Conservation (phyloP, 2,888 invertebrate species). For the Diarsia brunnea region DNA sequence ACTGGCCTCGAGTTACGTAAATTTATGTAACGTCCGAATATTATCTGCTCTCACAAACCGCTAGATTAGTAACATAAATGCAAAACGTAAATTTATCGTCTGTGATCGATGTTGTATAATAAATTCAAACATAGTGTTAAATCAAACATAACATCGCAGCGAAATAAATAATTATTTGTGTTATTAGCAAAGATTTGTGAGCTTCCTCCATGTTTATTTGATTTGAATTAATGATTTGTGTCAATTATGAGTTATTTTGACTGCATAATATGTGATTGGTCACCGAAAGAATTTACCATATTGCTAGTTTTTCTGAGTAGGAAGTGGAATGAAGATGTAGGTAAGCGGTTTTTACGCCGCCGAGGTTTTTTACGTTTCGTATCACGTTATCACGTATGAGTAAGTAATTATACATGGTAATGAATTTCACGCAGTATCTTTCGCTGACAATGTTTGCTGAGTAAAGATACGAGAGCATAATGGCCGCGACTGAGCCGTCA, state of each 20-base stretch:
- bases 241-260: conserved; percentile 26
- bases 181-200: conserved; percentile 28
- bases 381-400: conserved; percentile 4
- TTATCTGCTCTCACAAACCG: conserved; percentile 36
- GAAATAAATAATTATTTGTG: conserved; percentile 50
- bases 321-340: conserved; percentile 20
- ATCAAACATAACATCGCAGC: conserved; percentile 46
- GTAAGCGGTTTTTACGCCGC: conserved; percentile 1
- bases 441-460: conserved; percentile 38
- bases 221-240: conserved; percentile 22
- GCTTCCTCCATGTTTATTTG: conserved; percentile 37
- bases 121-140: conserved; percentile 61
- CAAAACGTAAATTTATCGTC: conserved; percentile 43
- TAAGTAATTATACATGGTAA: conserved; percentile 38
- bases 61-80: conserved; percentile 35
- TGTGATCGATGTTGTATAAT: conserved; percentile 57
- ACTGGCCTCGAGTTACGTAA: conserved; percentile 63
- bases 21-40: conserved; percentile 59
- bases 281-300: conserved; percentile 23
- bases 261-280: neutral
- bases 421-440: conserved; percentile 52
- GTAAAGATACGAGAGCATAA: conserved; percentile 42
- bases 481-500: conserved; percentile 28
- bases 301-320: conserved; percentile 10
- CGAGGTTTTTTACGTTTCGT: conserved; percentile 11